Evolutionary conservation across 2,797 vertebrate species (phyloP), one percentile per base, ranked within the genome.

Genomic region (Phalanger gymnotis): DNA sequence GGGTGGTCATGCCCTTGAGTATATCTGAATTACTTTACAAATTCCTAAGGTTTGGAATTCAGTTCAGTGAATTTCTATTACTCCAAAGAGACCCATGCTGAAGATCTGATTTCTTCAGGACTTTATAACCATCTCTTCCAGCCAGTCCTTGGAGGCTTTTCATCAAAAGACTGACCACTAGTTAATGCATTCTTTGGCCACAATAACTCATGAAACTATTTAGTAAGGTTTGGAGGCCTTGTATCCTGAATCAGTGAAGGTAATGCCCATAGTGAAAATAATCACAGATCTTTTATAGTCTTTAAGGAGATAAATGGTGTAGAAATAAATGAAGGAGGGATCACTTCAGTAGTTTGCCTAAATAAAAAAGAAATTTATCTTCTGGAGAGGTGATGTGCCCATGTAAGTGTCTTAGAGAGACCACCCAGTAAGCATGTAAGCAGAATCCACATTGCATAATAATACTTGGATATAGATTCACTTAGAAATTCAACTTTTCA

Each of bases 381-480:
- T 27, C 4, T 27, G 91, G 57, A 97, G 30, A 73, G 40, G 34
- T 90, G 34, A 90, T 34, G 31, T 91, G 47, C 52, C 53, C 25
- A 34, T 31, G 3, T 55, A 93, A 90, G 31, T 6, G 61, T 30
- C 12, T 51, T 54, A 52, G 31, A 87, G 54, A n/a, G 16, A 93
- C 54, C n/a, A 54, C 9, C 9, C 6, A 28, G 16, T 73, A 91
- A 93, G 3, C 91, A 31, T 87, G 34, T 25, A 89, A 96, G 54
- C 19, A 0, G 73, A 2, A 92, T 2, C 81, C 3, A 90, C 6
- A 54, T 54, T 91, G 91, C 57, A 87, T 95, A 90, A 92, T 66
- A 93, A 40, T 55, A 90, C 52, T 90, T 92, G 7, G 28, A 94
- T 96, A 94, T 91, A 47, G 61, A 55, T 94, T 94, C 92, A 66